Conservation (phyloP, 2,888 invertebrate genomes). For the Plagodis pulveraria region DNA sequence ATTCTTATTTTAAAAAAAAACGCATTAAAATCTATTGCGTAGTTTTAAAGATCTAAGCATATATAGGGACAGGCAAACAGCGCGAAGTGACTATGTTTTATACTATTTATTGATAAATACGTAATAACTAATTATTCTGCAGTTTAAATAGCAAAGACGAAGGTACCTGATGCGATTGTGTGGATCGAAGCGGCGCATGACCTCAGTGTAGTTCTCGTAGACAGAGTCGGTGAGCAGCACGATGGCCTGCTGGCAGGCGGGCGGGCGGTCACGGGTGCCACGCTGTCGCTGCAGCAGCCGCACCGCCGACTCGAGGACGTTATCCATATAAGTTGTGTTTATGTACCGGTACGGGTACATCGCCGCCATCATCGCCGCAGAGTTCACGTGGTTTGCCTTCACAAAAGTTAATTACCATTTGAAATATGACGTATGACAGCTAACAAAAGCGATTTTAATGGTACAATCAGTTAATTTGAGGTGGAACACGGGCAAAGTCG, state of each 20-base stretch:
- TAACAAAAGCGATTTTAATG: too few species aligned
- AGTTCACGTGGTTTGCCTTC: conserved; percentile 77
- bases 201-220: conserved; percentile 60
- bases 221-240: conserved; percentile 73
- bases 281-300: conserved; percentile 55
- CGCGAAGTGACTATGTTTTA: too few species aligned
- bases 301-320: conserved; percentile 60
- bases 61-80: too few species aligned
- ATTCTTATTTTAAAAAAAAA: too few species aligned
- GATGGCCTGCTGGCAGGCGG: conserved; percentile 75
- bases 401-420: background rate
- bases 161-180: conserved; percentile 65
- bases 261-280: conserved; percentile 46
- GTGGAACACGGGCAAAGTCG: too few species aligned
- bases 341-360: conserved; percentile 51
- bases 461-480: too few species aligned
- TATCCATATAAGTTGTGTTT: conserved; percentile 63
- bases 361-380: conserved; percentile 74
- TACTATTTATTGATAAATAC: too few species aligned
- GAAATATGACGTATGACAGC: too few species aligned
- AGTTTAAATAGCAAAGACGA: background rate
- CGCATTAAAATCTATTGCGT: too few species aligned
- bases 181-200: conserved; percentile 63
- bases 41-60: too few species aligned
- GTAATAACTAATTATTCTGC: background rate